A percentile compares a stretch with the other conserved stretches of the same genome.
phyloP scores from a whole-genome alignment of 2,797 vertebrate genomes.

The Acanthopagrus latus region DNA sequence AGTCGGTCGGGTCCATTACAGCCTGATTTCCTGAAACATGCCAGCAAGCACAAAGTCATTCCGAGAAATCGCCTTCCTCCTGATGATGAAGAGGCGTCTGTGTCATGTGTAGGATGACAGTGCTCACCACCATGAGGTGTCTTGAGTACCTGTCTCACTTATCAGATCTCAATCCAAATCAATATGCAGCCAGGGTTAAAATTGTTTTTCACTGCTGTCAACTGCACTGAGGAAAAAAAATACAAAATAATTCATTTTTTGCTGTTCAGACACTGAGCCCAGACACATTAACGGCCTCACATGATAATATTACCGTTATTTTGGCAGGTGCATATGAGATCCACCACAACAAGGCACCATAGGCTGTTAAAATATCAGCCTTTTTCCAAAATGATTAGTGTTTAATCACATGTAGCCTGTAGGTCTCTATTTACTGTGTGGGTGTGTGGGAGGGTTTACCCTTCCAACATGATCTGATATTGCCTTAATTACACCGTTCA shows the following conservation, averaged over 20 bases:
- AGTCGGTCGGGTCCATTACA: background rate
- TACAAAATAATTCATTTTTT: constrained; percentile 16
- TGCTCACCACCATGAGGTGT: constrained; percentile 44
- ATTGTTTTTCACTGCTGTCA: constrained; percentile 51
- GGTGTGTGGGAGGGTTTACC: constrained; percentile 67
- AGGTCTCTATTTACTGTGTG: constrained; percentile 53
- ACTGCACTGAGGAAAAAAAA: constrained; percentile 19
- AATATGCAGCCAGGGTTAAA: constrained; percentile 44
- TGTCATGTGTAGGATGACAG: constrained; percentile 54
- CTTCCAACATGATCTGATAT: constrained; percentile 70
- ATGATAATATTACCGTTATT: constrained; percentile 19
- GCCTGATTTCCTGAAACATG: constrained; percentile 52
- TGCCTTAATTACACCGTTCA: constrained; percentile 75
- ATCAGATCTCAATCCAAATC: constrained; percentile 55
- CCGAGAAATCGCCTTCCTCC: constrained; percentile 54
- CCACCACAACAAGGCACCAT: constrained; percentile 4
- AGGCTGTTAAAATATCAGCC: constrained; percentile 32
- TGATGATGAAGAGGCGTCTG: constrained; percentile 46
- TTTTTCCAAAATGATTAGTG: constrained; percentile 19
- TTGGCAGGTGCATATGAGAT: constrained; percentile 22
- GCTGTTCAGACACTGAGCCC: constrained; percentile 43
- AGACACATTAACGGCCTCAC: constrained; percentile 28
- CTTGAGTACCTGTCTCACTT: constrained; percentile 32
- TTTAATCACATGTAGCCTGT: constrained; percentile 50
- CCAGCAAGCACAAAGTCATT: constrained; percentile 60